Conservation (phyloP, 2,797 vertebrate species). For the Chelonia mydas region DNA sequence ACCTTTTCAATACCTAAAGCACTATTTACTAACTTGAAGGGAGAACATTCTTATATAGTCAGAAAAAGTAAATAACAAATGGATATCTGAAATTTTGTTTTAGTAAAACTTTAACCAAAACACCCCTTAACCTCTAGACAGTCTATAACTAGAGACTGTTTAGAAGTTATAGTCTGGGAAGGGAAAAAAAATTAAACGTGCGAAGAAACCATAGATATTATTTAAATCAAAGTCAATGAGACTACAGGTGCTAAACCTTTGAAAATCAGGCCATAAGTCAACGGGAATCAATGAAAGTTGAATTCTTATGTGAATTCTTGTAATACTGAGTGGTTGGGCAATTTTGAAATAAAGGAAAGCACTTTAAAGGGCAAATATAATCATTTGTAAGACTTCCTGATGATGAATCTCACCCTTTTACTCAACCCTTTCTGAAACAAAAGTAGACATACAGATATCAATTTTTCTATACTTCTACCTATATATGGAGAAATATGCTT, state of each 20-base stretch:
- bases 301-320: not conserved
- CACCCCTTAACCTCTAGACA: not conserved
- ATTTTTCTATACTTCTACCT: not conserved
- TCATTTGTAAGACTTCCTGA: not conserved
- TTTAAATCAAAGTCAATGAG: not conserved
- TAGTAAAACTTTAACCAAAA: not conserved
- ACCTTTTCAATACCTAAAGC: not conserved
- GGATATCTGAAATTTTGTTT: not conserved
- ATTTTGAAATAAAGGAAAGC: not conserved
- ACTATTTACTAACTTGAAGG: not conserved
- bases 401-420: not conserved
- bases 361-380: not conserved
- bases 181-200: not conserved
- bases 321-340: not conserved
- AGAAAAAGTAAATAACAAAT: not conserved
- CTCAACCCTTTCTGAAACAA: not conserved
- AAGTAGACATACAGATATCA: too few relatives aligned
- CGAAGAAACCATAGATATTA: not conserved
- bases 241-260: not conserved
- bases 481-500: not conserved
- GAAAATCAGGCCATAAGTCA: not conserved
- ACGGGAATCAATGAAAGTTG: not conserved
- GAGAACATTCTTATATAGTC: not conserved
- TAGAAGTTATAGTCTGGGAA: not conserved
- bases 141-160: not conserved